Conservation (phyloP, 2,113 vertebrate species). For the Symphodus melops region DNA sequence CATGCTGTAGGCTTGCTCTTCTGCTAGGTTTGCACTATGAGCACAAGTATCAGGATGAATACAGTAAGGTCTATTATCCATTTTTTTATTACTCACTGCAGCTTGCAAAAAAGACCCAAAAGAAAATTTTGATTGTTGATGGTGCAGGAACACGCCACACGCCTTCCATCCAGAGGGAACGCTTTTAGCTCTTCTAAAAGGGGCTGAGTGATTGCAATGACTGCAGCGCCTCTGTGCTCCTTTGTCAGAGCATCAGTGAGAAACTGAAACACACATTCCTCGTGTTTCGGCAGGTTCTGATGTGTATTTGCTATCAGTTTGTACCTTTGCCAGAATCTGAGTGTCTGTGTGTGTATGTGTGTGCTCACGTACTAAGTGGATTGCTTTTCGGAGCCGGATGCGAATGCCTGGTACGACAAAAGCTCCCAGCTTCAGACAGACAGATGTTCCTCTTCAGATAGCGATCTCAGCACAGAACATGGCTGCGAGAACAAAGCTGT, state of each 20-base stretch:
- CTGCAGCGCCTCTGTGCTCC: slow-evolving; percentile 37
- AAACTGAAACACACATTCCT: slow-evolving; percentile 48
- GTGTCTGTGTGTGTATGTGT: slow-evolving; percentile 15
- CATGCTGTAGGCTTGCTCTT: slow-evolving; percentile 39
- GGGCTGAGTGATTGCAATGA: slow-evolving; percentile 47
- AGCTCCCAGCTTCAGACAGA: slow-evolving; percentile 62
- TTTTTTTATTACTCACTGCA: neutral
- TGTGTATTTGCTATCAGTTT: slow-evolving; percentile 51
- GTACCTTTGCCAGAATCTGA: slow-evolving; percentile 1
- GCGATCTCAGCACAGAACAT: slow-evolving; percentile 61
- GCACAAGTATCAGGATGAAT: slow-evolving; percentile 14
- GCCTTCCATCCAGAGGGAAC: slow-evolving; percentile 43
- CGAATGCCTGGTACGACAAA: slow-evolving; percentile 53
- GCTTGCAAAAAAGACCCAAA: slow-evolving; percentile 43
- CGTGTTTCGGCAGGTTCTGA: slow-evolving; percentile 51
- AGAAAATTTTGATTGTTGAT: slow-evolving; percentile 51
- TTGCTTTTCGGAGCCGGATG: slow-evolving; percentile 56
- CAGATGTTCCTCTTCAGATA: slow-evolving; percentile 75
- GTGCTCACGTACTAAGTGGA: slow-evolving; percentile 43
- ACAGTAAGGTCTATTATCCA: neutral
- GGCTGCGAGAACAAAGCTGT: slow-evolving; percentile 66
- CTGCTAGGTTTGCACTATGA: slow-evolving; percentile 22
- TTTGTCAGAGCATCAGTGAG: slow-evolving; percentile 50
- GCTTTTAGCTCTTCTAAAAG: slow-evolving; percentile 47
- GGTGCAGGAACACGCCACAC: slow-evolving; percentile 39